These are phyloP conservation scores for Cydia strobilella DNA, from an alignment of 1,140 invertebrate species.

Conservation along the genomic window DNA sequence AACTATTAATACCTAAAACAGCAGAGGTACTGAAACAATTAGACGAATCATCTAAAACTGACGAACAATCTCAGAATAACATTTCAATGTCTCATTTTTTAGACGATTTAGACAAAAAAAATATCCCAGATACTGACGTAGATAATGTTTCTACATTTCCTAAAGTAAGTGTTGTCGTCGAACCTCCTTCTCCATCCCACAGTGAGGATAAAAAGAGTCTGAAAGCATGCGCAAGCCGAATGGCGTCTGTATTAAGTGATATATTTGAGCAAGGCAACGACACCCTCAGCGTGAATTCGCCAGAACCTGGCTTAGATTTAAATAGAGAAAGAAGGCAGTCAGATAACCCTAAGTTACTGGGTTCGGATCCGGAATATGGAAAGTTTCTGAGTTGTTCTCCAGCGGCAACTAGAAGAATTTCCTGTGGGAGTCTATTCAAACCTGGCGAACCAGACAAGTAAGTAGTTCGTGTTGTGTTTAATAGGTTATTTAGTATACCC, in stretches of 20 bases:
- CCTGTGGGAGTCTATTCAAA: slow-evolving; percentile 88
- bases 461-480: slow-evolving; percentile 53
- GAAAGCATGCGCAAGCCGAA: slow-evolving; percentile 63
- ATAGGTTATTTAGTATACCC: not conserved
- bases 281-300: slow-evolving; percentile 68
- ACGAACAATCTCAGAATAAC: slow-evolving; percentile 2
- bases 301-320: slow-evolving; percentile 67
- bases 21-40: slow-evolving; percentile 53
- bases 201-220: slow-evolving; percentile 77
- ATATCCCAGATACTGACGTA: slow-evolving; percentile 35
- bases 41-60: slow-evolving; percentile 42
- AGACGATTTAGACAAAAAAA: slow-evolving; percentile 31
- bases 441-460: slow-evolving; percentile 82
- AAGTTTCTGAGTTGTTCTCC: slow-evolving; percentile 84
- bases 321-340: slow-evolving; percentile 75
- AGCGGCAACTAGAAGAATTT: slow-evolving; percentile 88
- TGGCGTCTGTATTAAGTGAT: slow-evolving; percentile 74
- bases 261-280: slow-evolving; percentile 72
- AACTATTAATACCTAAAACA: slow-evolving; percentile 64
- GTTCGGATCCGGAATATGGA: slow-evolving; percentile 82
- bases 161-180: slow-evolving; percentile 85
- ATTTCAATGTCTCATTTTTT: not conserved
- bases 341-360: slow-evolving; percentile 82
- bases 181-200: slow-evolving; percentile 84
- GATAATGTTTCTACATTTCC: slow-evolving; percentile 72